Evolutionary conservation across 2,113 vertebrate genomes (phyloP), one percentile per base, ranked within the genome.

Genomic region (Cheilinus undulatus): DNA sequence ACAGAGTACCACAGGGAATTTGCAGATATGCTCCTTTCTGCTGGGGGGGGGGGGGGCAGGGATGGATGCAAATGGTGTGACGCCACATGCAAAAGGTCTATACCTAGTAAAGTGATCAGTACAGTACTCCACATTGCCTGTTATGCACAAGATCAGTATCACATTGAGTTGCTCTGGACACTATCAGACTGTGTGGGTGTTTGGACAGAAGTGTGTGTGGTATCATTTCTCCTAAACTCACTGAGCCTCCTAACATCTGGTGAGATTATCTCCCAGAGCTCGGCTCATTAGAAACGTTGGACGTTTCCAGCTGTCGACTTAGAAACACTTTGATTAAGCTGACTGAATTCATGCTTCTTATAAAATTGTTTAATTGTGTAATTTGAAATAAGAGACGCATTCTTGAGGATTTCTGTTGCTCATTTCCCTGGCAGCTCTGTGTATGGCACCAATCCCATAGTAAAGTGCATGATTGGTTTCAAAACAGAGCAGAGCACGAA

Each of bases 221-320:
- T 76, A 89, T 89, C 7, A 30, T 66, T 81, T 80, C 54, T 69
- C 85, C 65, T 64, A 75, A 70, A 23, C 73, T 38, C 28, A 51
- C 42, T 59, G 64, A 72, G 51, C 69, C 65, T 28, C 1, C 30
- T 28, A 73, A 80, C 78, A 87, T 89, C 80, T 88, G 86, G 69
- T 42, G 66, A 83, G 83, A 86, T 86, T 86, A 75, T 81, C 68
- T 82, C 61, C 40, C 50, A 64, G 51, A 68, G 64, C 68, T 78
- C n/a, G 48, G 57, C 77, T 89, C 81, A 80, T 83, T 82, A 82
- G 63, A 71, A 42, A 20, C 20, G 5, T 40, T 56, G 24, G 56
- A 73, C 62, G 51, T 54, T 78, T 82, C 76, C 83, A 80, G 75
- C 74, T 73, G 73, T 61, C 14, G 22, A 26, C 27, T 54, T 67